Evolutionary conservation across 92 coral and sea anemone species (phyloP), one percentile per base, ranked within the genome.

Genomic region (Virgularia gustaviana): DNA sequence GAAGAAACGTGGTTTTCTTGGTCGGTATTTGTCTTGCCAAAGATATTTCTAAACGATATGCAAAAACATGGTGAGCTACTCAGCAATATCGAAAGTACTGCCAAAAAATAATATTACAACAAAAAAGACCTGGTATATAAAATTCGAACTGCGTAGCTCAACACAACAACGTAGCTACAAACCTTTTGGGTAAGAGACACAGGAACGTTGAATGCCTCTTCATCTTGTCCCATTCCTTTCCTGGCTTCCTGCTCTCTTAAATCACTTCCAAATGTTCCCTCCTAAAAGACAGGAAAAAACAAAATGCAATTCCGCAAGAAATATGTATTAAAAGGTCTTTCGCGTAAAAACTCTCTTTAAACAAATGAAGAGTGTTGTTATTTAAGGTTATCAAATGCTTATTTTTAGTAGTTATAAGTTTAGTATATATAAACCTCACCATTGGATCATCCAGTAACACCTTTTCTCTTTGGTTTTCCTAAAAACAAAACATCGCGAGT

Each of bases 11-110:
- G 99, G 99, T 57, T 94, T 94, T 20, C 99, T 81, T 20, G 99
- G 99, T 64, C 99, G 79, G 83, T 94, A 94, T 42, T 94, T 94
- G 87, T 94, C 99, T 79, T 88, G 84, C 99, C 99, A 94, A 29
- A 87, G 75, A 62, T 94, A 94, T 15, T 85, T 86, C 99, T 94
- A 78, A n/a, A 16, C 54, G 38, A 9, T 67, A 19, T 60, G 25
- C n/a, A 38, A 22, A 62, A 22, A 59, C 25, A 15, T 2, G 18
- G 42, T 13, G 55, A 70, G 11, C 33, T 10, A 3, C 30, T 52
- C 33, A 51, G 23, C 36, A 32, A 28, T 42, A 65, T 32, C 23
- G 11, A 9, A 20, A 31, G 18, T 9, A 9, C n/a, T 19, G 6
- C 36, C 34, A 58, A 20, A 58, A 58, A 58, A 22, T 18, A 58